Evolutionary conservation across 1,140 invertebrate genomes (phyloP).

Genomic region (Papilio machaon): DNA sequence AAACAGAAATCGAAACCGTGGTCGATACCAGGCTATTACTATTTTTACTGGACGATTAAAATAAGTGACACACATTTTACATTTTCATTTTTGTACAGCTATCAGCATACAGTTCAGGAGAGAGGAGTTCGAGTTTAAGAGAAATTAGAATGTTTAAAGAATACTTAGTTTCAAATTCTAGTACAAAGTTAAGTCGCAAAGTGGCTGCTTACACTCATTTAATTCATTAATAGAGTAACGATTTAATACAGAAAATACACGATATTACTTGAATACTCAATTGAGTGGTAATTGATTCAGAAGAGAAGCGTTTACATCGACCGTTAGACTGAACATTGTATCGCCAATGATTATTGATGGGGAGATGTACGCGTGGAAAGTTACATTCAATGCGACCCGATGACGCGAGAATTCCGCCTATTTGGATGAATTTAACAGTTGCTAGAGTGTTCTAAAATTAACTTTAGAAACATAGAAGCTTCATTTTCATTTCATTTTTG

Average conservation of each 20-base stretch:
- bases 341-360: constrained; percentile 15
- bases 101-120: too few species aligned
- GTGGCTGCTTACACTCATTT: not conserved
- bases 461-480: not conserved
- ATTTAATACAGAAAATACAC: not conserved
- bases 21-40: too few species aligned
- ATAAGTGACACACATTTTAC: too few species aligned
- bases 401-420: constrained; percentile 14
- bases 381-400: constrained; percentile 9
- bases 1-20: too few species aligned
- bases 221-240: not conserved
- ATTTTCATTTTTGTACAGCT: too few species aligned
- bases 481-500: too few species aligned
- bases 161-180: too few species aligned
- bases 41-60: too few species aligned
- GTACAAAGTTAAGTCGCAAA: too few species aligned
- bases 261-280: not conserved
- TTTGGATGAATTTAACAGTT: constrained; percentile 4
- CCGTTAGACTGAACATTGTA: constrained; percentile 21
- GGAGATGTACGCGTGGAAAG: not conserved
- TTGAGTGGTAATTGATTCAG: not conserved
- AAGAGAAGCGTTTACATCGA: constrained; percentile 2
- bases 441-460: not conserved
- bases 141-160: too few species aligned
- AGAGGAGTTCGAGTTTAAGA: too few species aligned